These are phyloP conservation scores for Amniataba percoides DNA, from an alignment of 2,797 vertebrate species.

Conservation along the genomic window DNA sequence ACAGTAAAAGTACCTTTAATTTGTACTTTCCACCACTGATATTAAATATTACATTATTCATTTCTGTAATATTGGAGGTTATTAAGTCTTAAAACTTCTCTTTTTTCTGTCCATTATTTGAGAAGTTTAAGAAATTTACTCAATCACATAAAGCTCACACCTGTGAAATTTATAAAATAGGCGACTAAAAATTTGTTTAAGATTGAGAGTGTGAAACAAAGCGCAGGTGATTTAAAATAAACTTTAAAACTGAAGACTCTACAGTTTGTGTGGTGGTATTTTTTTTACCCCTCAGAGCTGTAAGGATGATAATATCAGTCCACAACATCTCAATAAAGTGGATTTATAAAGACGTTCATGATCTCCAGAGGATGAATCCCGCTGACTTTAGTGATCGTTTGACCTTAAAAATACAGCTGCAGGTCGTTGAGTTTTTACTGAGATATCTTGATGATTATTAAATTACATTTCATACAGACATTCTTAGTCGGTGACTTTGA, in stretches of 20 bases:
- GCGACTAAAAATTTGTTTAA: background rate
- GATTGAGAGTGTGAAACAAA: background rate
- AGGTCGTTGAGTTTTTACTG: too few relatives aligned
- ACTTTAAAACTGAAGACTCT: background rate
- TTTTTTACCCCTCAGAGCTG: background rate
- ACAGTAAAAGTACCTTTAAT: background rate
- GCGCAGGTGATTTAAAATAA: too few relatives aligned
- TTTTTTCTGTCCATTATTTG: background rate
- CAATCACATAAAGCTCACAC: background rate
- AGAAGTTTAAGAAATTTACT: background rate
- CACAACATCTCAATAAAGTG: too few relatives aligned
- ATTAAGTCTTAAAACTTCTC: too few relatives aligned
- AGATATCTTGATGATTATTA: too few relatives aligned
- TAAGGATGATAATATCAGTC: too few relatives aligned
- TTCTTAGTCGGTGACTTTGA: too few relatives aligned
- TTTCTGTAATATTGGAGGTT: background rate
- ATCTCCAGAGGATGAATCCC: too few relatives aligned
- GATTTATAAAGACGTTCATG: too few relatives aligned
- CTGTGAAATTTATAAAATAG: background rate
- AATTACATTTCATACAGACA: too few relatives aligned
- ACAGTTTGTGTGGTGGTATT: background rate
- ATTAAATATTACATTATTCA: background rate
- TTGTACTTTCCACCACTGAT: background rate
- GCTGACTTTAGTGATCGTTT: too few relatives aligned
- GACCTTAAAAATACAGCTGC: too few relatives aligned